These are phyloP conservation scores for Periophthalmodon schlosseri DNA, from an alignment of 2,113 vertebrate genomes.

Conservation along the genomic window DNA sequence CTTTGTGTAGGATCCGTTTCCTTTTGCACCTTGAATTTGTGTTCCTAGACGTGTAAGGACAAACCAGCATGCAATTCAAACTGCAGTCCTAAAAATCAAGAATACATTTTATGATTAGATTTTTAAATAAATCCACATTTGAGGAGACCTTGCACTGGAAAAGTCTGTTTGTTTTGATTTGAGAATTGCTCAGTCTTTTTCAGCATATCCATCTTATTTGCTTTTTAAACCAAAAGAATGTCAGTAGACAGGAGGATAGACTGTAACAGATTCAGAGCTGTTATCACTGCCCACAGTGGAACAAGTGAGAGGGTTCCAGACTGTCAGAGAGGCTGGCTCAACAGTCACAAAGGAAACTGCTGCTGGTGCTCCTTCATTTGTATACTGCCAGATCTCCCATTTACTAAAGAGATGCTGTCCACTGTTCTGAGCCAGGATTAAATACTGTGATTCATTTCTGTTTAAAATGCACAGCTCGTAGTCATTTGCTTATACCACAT, in stretches of 20 bases:
- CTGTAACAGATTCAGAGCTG: constrained; percentile 37
- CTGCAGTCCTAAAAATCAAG: background rate
- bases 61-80: background rate
- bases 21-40: constrained; percentile 35
- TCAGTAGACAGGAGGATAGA: background rate
- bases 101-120: background rate
- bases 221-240: background rate
- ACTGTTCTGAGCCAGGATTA: constrained; percentile 23
- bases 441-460: constrained; percentile 6
- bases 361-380: constrained; percentile 45
- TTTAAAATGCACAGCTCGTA: constrained; percentile 37
- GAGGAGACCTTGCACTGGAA: background rate
- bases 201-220: too few species aligned
- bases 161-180: background rate
- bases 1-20: constrained; percentile 1
- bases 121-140: background rate
- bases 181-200: too few species aligned
- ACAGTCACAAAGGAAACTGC: constrained; percentile 68
- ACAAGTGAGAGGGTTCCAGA: constrained; percentile 45
- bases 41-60: background rate
- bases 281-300: constrained; percentile 43
- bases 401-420: constrained; percentile 38
- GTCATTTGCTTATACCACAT: background rate
- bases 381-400: constrained; percentile 29
- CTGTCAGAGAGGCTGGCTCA: constrained; percentile 23